phyloP scores from a whole-genome alignment of 2,888 invertebrate genomes.

The Callinectes sapidus region DNA sequence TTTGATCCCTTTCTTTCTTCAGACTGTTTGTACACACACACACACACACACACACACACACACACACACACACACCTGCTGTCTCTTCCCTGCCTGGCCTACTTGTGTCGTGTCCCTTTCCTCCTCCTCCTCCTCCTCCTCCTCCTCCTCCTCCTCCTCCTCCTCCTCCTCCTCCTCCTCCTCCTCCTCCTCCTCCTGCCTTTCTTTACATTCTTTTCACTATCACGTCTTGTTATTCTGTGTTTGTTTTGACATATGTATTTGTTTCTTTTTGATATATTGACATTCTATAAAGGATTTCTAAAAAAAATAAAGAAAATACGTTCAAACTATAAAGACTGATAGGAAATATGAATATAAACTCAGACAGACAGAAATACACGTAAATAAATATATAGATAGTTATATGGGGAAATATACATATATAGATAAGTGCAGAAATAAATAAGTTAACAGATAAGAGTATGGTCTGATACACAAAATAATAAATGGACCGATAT shows the following conservation, averaged over 20 bases:
- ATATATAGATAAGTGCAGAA: neutral
- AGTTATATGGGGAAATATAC: neutral
- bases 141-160: neutral
- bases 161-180: neutral
- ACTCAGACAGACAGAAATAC: too few species aligned
- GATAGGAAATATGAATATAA: neutral
- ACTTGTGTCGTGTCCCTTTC: neutral
- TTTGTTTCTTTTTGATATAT: neutral
- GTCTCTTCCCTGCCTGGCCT: neutral
- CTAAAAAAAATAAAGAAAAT: neutral
- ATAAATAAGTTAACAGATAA: too few species aligned
- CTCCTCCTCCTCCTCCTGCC: neutral
- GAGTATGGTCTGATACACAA: too few species aligned
- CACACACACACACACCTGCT: constrained; percentile 9
- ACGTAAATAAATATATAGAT: neutral
- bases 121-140: neutral
- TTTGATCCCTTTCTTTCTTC: too few species aligned
- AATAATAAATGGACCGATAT: too few species aligned
- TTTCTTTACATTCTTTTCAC: too few species aligned
- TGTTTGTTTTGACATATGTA: neutral
- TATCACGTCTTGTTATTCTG: neutral
- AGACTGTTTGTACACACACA: neutral
- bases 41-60: constrained; percentile 17
- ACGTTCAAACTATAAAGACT: neutral
- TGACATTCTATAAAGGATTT: too few species aligned